Conservation (phyloP, 2,888 invertebrate genomes). For the Drosophila suboccidentalis region DNA sequence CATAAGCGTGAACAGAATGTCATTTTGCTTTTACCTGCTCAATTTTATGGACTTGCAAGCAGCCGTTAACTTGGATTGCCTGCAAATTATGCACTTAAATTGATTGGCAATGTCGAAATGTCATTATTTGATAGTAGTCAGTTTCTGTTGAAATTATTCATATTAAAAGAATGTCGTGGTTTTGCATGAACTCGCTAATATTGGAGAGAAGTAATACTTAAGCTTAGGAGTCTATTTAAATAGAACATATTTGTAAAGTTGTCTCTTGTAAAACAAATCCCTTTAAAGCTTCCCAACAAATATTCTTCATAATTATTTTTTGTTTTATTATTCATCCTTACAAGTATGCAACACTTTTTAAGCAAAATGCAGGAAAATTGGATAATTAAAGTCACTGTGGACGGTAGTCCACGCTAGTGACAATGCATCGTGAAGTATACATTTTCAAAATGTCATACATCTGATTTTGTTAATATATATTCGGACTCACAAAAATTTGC, state of each 20-base stretch:
- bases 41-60: slow-evolving; percentile 9
- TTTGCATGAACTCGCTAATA: neutral
- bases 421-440: too few species aligned
- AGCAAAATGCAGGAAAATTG: neutral
- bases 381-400: neutral
- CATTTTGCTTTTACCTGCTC: slow-evolving; percentile 19
- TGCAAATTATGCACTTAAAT: slow-evolving; percentile 34
- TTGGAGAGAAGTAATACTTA: neutral
- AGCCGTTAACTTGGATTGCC: slow-evolving; percentile 9
- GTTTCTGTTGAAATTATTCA: neutral
- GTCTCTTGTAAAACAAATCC: neutral
- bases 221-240: neutral
- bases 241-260: too few species aligned
- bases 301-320: neutral
- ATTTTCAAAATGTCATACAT: neutral
- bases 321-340: neutral
- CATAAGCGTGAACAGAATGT: slow-evolving; percentile 27
- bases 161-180: neutral
- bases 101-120: slow-evolving; percentile 15
- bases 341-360: slow-evolving; percentile 26
- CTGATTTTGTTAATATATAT: neutral
- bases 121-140: neutral
- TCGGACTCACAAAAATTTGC: neutral
- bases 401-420: too few species aligned
- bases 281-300: neutral